Base-by-base conservation (phyloP, 2,797 vertebrate species). In the Sternarchorhynchus goeldii region DNA sequence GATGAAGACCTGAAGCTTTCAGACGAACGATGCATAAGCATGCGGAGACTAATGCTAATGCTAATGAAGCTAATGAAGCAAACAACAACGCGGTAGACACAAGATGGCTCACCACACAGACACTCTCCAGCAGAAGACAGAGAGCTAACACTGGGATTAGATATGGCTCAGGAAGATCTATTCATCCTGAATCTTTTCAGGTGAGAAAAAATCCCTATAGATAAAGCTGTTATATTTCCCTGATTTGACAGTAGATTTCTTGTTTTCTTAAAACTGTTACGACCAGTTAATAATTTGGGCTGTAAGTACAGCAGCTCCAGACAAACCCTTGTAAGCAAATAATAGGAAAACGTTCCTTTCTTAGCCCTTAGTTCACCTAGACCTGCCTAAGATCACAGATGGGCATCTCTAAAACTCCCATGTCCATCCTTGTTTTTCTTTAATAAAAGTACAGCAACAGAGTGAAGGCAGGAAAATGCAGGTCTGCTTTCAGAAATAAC, bases 391-490 rank as follows among this genome's bases (percentile, higher is more conserved):
- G 8, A 76, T 70, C 75, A 76, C 76, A 74, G 85, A 83, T 67
- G 66, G 63, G 79, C 63, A 85, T 88, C 85, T 64, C 66, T 21
- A 86, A 87, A 65, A 66, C 41, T 76, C 84, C 57, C 60, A 72
- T 53, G 34, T n/a, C 25, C 5, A 67, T 58, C 81, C 83, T 82
- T 78, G 84, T 89, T 90, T 80, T 85, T 91, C 89, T 88, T 79
- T 68, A 81, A 77, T 89, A 80, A 89, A 91, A 91, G 89, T 77
- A 82, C 72, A 60, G 87, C 93, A 94, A 94, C 93, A 80, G 87
- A 90, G 89, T 91, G 83, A 89, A 91, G 92, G 86, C 87, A 86
- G 75, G 87, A 89, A 91, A 87, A 88, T 88, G 89, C 88, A 86
- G 86, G 79, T 78, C 62, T 75, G 84, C 86, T 77, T 77, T 81